These are phyloP conservation scores for Lacerta viridis DNA, from an alignment of 2,797 vertebrate species.

Conservation along the genomic window DNA sequence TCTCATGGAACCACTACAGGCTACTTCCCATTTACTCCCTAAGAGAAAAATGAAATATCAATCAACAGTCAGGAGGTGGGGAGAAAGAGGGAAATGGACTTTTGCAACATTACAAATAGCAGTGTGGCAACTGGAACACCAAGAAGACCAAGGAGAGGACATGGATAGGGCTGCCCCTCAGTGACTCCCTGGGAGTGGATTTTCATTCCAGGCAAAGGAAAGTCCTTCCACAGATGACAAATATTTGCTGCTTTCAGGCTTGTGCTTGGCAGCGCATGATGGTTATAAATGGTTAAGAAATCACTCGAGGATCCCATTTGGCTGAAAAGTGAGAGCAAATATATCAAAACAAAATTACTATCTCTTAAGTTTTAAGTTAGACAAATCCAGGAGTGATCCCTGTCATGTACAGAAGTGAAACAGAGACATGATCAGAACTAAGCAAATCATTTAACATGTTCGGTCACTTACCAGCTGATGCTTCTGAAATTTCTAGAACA, in stretches of 20 bases:
- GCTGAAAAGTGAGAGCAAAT: background rate
- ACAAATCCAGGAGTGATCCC: background rate
- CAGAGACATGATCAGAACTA: background rate
- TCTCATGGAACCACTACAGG: conserved; percentile 77
- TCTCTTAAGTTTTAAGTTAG: background rate
- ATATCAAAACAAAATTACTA: too few relatives aligned
- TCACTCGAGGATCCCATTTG: background rate
- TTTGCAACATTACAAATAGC: background rate
- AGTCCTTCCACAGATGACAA: background rate
- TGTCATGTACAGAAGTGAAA: background rate
- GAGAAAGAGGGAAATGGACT: background rate
- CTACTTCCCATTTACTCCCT: conserved; percentile 80
- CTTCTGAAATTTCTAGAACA: conserved; percentile 79
- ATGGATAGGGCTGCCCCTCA: background rate
- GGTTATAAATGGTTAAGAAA: background rate
- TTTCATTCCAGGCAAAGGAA: background rate
- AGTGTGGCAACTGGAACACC: background rate
- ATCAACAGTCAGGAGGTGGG: background rate
- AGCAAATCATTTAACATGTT: background rate
- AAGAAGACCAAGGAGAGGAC: background rate
- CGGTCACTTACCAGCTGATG: conserved; percentile 75
- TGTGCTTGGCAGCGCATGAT: background rate
- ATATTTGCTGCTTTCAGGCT: background rate
- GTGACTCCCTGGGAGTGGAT: background rate
- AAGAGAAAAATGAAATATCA: conserved; percentile 35